Evolutionary conservation across 2,113 vertebrate species (phyloP).

Genomic region (Entomyzon cyanotis): DNA sequence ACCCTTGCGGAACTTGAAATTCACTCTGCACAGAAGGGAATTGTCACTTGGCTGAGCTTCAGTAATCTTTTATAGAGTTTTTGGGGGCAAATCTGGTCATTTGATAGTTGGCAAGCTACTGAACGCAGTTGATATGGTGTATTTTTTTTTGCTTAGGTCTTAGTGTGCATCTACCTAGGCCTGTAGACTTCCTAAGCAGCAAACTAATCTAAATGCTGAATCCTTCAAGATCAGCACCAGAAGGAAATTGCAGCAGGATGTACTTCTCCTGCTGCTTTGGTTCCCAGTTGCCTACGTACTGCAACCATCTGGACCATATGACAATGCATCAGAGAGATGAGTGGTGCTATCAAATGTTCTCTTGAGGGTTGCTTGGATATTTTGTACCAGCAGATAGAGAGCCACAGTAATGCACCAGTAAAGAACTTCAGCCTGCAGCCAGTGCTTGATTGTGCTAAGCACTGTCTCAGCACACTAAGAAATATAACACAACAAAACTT

Average conservation of each 20-base stretch:
- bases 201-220: background rate
- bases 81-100: background rate
- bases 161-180: background rate
- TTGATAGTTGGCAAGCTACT: background rate
- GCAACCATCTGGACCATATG: constrained; percentile 28
- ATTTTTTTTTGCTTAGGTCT: background rate
- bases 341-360: background rate
- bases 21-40: background rate
- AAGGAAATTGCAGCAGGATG: background rate
- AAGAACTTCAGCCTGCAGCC: background rate
- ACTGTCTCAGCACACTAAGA: background rate
- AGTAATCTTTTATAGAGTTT: background rate
- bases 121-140: background rate
- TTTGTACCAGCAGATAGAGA: background rate
- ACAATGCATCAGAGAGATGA: background rate
- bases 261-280: constrained; percentile 8
- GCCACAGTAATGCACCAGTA: background rate
- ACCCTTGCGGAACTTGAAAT: background rate
- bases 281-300: constrained; percentile 4
- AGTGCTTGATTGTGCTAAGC: background rate
- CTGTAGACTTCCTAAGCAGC: background rate
- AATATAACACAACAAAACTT: background rate
- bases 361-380: background rate
- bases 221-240: background rate
- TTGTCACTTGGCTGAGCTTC: background rate